Base-by-base conservation (phyloP, 2,888 invertebrate genomes). In the Diloba caeruleocephala region DNA sequence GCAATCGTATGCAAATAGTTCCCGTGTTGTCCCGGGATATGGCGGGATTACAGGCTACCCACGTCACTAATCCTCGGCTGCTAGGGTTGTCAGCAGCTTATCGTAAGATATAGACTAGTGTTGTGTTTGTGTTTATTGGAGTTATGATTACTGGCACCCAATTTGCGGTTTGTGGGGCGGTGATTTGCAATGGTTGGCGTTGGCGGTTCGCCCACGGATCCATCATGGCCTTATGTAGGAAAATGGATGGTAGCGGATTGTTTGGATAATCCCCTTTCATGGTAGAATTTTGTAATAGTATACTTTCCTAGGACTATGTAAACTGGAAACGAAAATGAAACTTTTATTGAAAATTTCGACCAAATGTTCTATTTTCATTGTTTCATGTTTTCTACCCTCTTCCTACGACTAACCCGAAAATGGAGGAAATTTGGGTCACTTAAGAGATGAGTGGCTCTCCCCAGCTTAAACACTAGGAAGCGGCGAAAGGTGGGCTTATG, bases 1-100 rank as follows among this genome's bases (percentile, higher is more conserved):
- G 85, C 81, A 66, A 85, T 84, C 79, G 81, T 86, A 92, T 92
- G 92, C 90, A 90, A 91, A 92, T 72, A 68, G 74, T 74, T 64
- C 61, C 74, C 57, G 74, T 72, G 71, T 72, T 74, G 72, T 92
- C 79, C 84, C 80, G 79, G 82, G 81, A 85, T 84, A 76, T 77
- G 76, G 78, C 74, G 83, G 88, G 82, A 84, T 77, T 68, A 75
- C 68, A 72, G 71, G 68, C 68, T 71, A 76, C 79, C 76, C 74
- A 85, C 87, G 76, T 82, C 83, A 82, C 84, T 88, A 88, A 87
- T 88, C 88, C 87, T 43, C 73, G 76, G 78, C 76, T 82, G 83
- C 77, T 82, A 83, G 73, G 78, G 77, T 75, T 86, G 87, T 86
- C 85, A 79, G 42, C 73, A 76, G 88, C 85, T 87, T 88, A 86